Base-by-base conservation (phyloP, 2,888 invertebrate species). In the Himalopsyche kuldschensis region DNA sequence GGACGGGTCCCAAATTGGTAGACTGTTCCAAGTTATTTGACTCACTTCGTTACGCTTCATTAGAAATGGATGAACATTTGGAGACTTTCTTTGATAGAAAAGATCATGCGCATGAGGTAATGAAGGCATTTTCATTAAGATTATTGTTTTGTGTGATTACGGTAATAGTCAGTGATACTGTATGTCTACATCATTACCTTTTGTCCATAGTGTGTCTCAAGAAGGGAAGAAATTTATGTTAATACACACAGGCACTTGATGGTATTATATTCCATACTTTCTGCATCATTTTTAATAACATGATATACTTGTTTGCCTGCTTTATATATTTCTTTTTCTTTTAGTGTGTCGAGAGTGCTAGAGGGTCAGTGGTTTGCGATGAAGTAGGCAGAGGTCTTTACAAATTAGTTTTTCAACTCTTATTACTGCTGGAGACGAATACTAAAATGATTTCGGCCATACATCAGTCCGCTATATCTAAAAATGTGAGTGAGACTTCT, bases 31-130 rank as follows among this genome's bases (percentile, higher is more conserved):
- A 95, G 82, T 92, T 98, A 10, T 93, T 96, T 6, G 98, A 98
- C 89, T 94, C 95, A 3, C 93, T 98, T 81, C 94, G 97, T 79
- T 98, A 96, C 89, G 96, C 96, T 86, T 95, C 98, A 88, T 92
- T 99, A 55, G 98, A 98, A 90, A 95, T 99, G 87, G 97, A 97
- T 88, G 98, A 99, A 88, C 98, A 98, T 89, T 93, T 98, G 87
- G 98, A 99, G 89, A 98, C 98, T 0, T 98, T 97, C 89, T 95
- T 97, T 87, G 98, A 98, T 89, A 94, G 97, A 84, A 95, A 96
- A 87, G 98, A 98, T 89, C 97, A 97, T 88, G 96, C 97, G 0
- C 91, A 94, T 0, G 96, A 96, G 94, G 96, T 96, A 89, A 88
- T 30, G 27, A 55, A 55, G 41, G 15, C 15, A 41, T 15, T 11